Percentiles rank a stretch among this genome's conserved stretches.
Evolutionary conservation across 2,797 vertebrate species (phyloP).

Genomic region (Loriculus beryllinus): DNA sequence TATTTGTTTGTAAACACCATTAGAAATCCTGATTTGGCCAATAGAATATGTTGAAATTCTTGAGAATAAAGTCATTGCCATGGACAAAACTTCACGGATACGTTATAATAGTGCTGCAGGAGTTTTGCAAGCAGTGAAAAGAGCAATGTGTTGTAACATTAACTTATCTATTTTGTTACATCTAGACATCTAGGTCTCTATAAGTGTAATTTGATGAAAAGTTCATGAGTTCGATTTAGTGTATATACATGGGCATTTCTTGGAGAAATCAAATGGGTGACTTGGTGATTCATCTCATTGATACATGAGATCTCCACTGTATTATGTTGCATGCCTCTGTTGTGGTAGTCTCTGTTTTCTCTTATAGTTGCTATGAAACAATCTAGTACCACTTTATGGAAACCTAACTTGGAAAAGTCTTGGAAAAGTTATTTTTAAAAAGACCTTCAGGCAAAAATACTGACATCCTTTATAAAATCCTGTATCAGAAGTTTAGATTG

Average conservation of each 20-base stretch:
- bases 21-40: neutral
- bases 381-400: neutral
- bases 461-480: neutral
- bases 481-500: neutral
- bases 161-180: neutral
- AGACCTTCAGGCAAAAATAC: neutral
- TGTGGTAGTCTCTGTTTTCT: neutral
- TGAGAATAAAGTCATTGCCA: neutral
- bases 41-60: neutral
- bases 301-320: neutral
- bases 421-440: neutral
- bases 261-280: neutral
- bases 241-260: neutral
- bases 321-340: too few species aligned
- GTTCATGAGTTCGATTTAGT: neutral
- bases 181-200: neutral
- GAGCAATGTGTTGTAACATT: neutral
- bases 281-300: neutral
- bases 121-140: neutral
- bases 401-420: neutral
- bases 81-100: neutral
- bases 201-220: neutral
- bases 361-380: neutral
- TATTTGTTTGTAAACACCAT: neutral
- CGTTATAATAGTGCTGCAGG: neutral